A percentile compares a stretch with the other conserved stretches of the same genome.
phyloP scores from a whole-genome alignment of 2,888 invertebrate species.

The Ophion ventricosus region DNA sequence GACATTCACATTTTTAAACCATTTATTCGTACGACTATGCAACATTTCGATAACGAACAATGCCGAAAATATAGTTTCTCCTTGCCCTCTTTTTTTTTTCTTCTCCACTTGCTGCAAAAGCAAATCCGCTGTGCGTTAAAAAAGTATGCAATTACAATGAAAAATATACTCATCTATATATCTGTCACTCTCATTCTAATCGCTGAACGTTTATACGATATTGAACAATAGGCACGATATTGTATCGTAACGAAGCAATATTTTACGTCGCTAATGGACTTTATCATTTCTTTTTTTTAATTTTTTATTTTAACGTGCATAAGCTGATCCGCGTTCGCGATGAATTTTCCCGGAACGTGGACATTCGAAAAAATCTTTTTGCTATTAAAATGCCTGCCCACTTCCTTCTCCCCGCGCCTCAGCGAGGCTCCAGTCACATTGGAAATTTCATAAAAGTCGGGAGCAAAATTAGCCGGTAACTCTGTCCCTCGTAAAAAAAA shows the following conservation, averaged over 20 bases:
- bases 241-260: conserved; percentile 39
- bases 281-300: conserved; percentile 18
- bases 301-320: conserved; percentile 19
- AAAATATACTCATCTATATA: conserved; percentile 64
- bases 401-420: too few relatives aligned
- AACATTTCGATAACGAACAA: conserved; percentile 54
- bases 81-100: background rate
- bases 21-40: conserved; percentile 56
- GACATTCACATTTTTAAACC: conserved; percentile 32
- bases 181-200: conserved; percentile 37
- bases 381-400: too few relatives aligned
- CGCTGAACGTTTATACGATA: conserved; percentile 22
- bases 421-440: background rate
- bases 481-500: background rate
- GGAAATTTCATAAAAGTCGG: background rate
- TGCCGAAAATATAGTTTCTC: conserved; percentile 54
- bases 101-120: background rate
- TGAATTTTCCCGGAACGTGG: conserved; percentile 34
- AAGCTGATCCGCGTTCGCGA: conserved; percentile 48
- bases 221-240: conserved; percentile 47
- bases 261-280: conserved; percentile 34
- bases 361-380: background rate
- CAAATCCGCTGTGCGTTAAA: conserved; percentile 68
- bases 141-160: conserved; percentile 68
- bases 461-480: conserved; percentile 39